Evolutionary conservation across 2,113 vertebrate genomes (phyloP).

Genomic region (Pseudonaja textilis): DNA sequence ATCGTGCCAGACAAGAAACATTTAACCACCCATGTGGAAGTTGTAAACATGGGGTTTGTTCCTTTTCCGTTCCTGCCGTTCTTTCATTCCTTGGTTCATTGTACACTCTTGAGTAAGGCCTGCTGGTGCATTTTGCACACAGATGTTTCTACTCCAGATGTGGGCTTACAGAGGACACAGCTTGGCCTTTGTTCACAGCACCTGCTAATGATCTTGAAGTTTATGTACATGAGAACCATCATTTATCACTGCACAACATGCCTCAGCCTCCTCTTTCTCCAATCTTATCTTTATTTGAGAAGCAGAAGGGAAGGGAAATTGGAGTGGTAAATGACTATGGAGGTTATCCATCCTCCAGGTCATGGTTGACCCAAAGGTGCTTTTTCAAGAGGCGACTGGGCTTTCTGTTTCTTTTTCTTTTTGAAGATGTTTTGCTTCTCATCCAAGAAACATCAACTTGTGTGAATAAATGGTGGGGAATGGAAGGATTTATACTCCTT

Average conservation of each 20-base stretch:
- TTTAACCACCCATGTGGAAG: constrained; percentile 2
- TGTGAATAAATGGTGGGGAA: too few species aligned
- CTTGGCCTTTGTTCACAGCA: constrained; percentile 5
- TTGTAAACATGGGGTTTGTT: neutral
- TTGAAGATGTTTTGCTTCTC: too few species aligned
- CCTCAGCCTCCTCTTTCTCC: constrained; percentile 33
- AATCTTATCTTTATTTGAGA: constrained; percentile 8
- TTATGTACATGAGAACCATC: neutral
- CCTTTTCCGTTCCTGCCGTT: neutral
- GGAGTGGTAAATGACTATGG: neutral
- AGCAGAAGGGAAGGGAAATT: constrained; percentile 10
- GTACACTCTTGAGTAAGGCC: constrained; percentile 5
- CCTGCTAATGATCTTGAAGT: neutral
- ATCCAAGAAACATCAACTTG: too few species aligned
- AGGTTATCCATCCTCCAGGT: too few species aligned
- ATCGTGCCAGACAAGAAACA: constrained; percentile 1
- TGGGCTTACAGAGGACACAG: constrained; percentile 26
- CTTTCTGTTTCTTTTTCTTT: too few species aligned
- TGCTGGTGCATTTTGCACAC: constrained; percentile 16
- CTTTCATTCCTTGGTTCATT: neutral
- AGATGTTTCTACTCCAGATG: constrained; percentile 29
- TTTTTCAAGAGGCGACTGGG: too few species aligned
- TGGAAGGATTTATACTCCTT: too few species aligned
- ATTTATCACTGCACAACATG: constrained; percentile 27
- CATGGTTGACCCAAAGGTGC: too few species aligned